Evolutionary conservation across 1,140 invertebrate genomes (phyloP), one percentile per base, ranked within the genome.

Genomic region (Homalodisca vitripennis): DNA sequence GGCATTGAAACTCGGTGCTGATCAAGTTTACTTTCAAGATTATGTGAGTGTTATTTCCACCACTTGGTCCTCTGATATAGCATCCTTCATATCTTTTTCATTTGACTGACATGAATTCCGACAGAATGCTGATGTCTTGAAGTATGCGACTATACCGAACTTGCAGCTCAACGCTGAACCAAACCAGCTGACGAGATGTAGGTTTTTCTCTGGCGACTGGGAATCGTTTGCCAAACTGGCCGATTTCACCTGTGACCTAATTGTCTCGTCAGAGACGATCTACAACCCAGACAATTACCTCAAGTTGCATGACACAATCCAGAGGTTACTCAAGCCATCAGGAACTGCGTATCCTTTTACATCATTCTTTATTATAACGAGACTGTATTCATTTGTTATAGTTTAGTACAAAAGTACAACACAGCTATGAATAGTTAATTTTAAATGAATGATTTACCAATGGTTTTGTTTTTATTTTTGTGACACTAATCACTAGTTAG

Each of bases 191-290:
- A 3, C 78, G 46, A 77, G 78, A 73, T 87, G 84, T 74, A 80
- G 84, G 78, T 94, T 91, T 82, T 94, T 87, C 78, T 84, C 85
- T 69, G 93, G 93, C 1, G 93, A 95, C 78, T 96, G 94, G 93
- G 73, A 77, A 24, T 85, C 85, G 26, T 89, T 93, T 74, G 72
- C 79, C 22, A 75, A 83, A 26, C 76, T 85, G 77, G 84, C 24
- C 68, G 75, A 51, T 68, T 73, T 48, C 69, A 82, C 86, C 74
- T 97, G 88, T 83, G 93, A 97, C 78, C 76, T 88, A 24, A 96
- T 97, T 75, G 81, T 97, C 1, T 93, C 92, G 6, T 91, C 92
- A 51, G 95, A 97, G 83, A 97, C 94, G 0, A 95, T 96, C 75
- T 97, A 97, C 75, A 95, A 94, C 83, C 77, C 86, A 46, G 80